Base-by-base conservation (phyloP, 2,888 invertebrate species). In the Eupithecia pulchellata region DNA sequence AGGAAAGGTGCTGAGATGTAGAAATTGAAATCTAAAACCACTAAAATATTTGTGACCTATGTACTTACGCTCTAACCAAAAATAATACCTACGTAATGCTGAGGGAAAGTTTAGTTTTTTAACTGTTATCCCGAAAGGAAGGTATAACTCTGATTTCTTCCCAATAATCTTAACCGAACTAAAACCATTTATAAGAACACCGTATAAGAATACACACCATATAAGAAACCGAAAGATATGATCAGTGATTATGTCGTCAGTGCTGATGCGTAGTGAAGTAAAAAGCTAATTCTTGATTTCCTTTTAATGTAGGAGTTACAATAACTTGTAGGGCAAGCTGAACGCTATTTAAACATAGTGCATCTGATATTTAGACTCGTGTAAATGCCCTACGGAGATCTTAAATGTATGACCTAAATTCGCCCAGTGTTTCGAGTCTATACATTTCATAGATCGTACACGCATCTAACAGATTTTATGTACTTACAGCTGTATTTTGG, bases 1-100 rank as follows among this genome's bases (percentile, higher is more conserved):
- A 91, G 94, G 86, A 94, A 94, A 94, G 94, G 94, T 87, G 89
- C 79, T 79, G 64, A 63, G 55, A 55, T 39, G 52, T 39, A 47
- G 64, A n/a, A 58, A 20, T 52, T 25, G 52, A 52, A 29, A 64
- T 52, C 30, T 63, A 62, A 63, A 52, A 52, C 25, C 11, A 52
- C 52, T 52, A 52, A 52, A 52, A 25, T 25, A 0, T 13, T 25
- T 25, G 11, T 29, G 57, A 29, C 17, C 14, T 11, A 17, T 57
- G 25, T 52, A 52, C n/a, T 52, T 20, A 25, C 52, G 47, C 47
- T 47, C 13, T 52, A 52, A 52, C 52, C 52, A 25, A 25, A 47
- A 52, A 13, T 13, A 25, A 4, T 25, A 39, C 14, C 25, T 6
- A 20, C 25, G 4, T 52, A 52, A 52, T 25, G 52, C 52, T 52